These are phyloP conservation scores for Campopleginae sp. DNA, from an alignment of 2,888 invertebrate genomes.

Conservation along the genomic window DNA sequence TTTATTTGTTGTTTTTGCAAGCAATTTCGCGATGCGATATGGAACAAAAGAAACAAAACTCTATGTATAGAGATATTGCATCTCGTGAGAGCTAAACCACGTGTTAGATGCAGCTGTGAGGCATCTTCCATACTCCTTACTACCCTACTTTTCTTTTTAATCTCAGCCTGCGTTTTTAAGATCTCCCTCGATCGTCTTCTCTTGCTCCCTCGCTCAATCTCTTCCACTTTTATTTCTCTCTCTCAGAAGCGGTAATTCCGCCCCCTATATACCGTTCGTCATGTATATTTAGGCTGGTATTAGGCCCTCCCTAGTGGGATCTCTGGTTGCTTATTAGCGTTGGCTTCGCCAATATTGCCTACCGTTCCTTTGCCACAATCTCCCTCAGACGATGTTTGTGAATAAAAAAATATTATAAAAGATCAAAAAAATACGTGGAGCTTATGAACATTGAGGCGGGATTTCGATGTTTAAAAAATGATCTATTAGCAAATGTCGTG, in stretches of 20 bases:
- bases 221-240: slow-evolving; percentile 35
- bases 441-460: background rate
- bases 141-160: slow-evolving; percentile 47
- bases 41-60: slow-evolving; percentile 43
- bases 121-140: slow-evolving; percentile 36
- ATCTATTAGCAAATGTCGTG: slow-evolving; percentile 6
- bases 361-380: slow-evolving; percentile 51
- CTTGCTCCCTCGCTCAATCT: slow-evolving; percentile 27
- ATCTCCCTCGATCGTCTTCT: slow-evolving; percentile 44
- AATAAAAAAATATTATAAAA: slow-evolving; percentile 32
- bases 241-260: slow-evolving; percentile 49
- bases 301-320: slow-evolving; percentile 73
- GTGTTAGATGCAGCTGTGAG: slow-evolving; percentile 63
- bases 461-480: slow-evolving; percentile 16
- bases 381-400: slow-evolving; percentile 15
- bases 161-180: slow-evolving; percentile 58
- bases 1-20: slow-evolving; percentile 32
- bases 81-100: slow-evolving; percentile 51
- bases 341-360: slow-evolving; percentile 67
- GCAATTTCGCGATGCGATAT: slow-evolving; percentile 47
- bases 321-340: slow-evolving; percentile 77
- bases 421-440: slow-evolving; percentile 25
- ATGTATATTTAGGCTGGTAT: slow-evolving; percentile 80
- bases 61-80: slow-evolving; percentile 32
- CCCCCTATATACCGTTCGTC: slow-evolving; percentile 68